phyloP scores from a whole-genome alignment of 1,140 invertebrate genomes.

The Drosophila mayri region DNA sequence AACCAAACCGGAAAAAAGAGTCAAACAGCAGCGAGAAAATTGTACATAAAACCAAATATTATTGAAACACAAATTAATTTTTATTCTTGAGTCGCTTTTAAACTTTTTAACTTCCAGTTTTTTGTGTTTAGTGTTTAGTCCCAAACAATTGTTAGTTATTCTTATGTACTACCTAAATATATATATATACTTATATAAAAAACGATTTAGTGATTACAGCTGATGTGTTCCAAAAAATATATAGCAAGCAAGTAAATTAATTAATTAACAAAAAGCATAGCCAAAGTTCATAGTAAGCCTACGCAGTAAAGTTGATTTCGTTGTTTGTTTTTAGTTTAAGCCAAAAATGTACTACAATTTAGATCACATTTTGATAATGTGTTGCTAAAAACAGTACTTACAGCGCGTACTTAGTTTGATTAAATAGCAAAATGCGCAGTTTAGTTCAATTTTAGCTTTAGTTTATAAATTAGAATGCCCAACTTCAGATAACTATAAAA shows the following conservation, averaged over 20 bases:
- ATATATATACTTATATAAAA: constrained; percentile 18
- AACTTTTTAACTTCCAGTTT: constrained; percentile 41
- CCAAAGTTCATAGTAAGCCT: constrained; percentile 65
- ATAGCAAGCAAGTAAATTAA: constrained; percentile 46
- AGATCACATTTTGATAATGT: constrained; percentile 17
- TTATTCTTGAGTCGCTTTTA: constrained; percentile 37
- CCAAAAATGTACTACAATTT: constrained; percentile 50
- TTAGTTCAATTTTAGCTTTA: constrained; percentile 58
- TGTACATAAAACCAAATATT: constrained; percentile 52
- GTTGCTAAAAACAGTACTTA: constrained; percentile 46
- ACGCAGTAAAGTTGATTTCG: constrained; percentile 27
- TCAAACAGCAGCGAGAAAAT: constrained; percentile 33
- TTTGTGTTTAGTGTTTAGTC: constrained; percentile 48
- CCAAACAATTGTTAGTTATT: constrained; percentile 40
- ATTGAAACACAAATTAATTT: constrained; percentile 13
- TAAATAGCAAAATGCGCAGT: constrained; percentile 20
- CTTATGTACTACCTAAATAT: constrained; percentile 25
- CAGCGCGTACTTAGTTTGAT: constrained; percentile 49
- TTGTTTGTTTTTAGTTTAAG: constrained; percentile 65
- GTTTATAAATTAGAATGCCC: constrained; percentile 28
- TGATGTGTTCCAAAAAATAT: constrained; percentile 72
- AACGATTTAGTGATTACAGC: constrained; percentile 54
- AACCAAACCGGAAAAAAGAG: constrained; percentile 9
- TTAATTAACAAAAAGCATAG: constrained; percentile 61
- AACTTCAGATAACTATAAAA: not conserved